Evolutionary conservation across 2,888 invertebrate species (phyloP), one percentile per base, ranked within the genome.

Genomic region (Cacoxenus indagator): DNA sequence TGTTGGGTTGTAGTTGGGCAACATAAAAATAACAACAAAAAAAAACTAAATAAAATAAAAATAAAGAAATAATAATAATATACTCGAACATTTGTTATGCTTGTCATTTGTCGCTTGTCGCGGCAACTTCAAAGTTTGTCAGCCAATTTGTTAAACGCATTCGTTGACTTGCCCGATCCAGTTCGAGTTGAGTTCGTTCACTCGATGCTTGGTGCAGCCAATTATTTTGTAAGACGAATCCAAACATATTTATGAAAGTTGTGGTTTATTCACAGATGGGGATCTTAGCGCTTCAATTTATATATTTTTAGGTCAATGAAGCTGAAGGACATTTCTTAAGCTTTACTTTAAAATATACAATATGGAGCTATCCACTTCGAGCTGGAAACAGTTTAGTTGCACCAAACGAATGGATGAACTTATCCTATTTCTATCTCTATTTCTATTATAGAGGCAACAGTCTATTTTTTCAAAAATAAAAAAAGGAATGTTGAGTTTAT

Each of bases 91-190:
- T 85, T 85, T 85, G 85, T 84, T 82, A 77, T 83, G 85, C 83
- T 80, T 84, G 83, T 83, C 79, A 79, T 78, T 84, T 84, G 83
- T 83, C 79, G 75, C 72, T 71, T 70, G 75, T 73, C 74, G 72
- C 85, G 84, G 84, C 76, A 71, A 76, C 77, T 78, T 85, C 85
- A 85, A 85, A 85, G 78, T 66, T 70, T 72, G 78, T 78, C 80
- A 83, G 70, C 76, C 78, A 84, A 84, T 85, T 84, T 84, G 85
- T 84, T 85, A 82, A 79, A 81, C 77, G 78, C 76, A 76, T 76
- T 80, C 70, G 71, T 70, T 72, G 69, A 67, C 73, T 8, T 48
- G 57, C 61, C 65, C 68, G n/a, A n/a, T n/a, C n/a, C n/a, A n/a
- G n/a, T n/a, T n/a, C n/a, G n/a, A n/a, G n/a, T 55, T 54, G 51